Percentiles rank a stretch among this genome's conserved stretches.
Conservation (phyloP, 2,888 invertebrate species). For the Chorisops tibialis region DNA sequence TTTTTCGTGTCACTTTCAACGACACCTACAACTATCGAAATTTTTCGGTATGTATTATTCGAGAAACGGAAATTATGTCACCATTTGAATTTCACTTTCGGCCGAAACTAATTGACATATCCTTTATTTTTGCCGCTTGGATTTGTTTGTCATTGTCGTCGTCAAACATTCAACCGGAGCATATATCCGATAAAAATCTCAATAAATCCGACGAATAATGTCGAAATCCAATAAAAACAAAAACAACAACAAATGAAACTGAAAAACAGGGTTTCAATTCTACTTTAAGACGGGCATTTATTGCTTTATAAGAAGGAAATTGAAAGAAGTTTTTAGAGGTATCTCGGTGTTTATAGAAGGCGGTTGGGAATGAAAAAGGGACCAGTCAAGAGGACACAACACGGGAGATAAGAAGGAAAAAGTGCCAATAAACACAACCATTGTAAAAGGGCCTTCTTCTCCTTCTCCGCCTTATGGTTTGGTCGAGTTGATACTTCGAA, state of each 20-base stretch:
- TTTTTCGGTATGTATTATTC: background rate
- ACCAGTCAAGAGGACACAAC: background rate
- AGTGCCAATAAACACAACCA: background rate
- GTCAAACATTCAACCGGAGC: too few relatives aligned
- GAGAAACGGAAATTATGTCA: too few relatives aligned
- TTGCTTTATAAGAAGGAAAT: too few relatives aligned
- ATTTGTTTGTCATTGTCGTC: too few relatives aligned
- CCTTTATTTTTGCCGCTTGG: slow-evolving; percentile 6
- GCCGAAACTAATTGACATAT: slow-evolving; percentile 25
- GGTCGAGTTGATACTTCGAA: background rate
- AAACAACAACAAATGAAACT: too few relatives aligned
- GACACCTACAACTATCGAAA: background rate
- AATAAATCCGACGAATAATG: too few relatives aligned
- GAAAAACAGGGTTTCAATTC: too few relatives aligned
- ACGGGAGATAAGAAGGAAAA: background rate
- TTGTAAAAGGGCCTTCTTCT: background rate
- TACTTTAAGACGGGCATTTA: too few relatives aligned
- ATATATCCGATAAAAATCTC: too few relatives aligned
- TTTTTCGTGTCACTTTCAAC: background rate
- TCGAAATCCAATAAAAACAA: too few relatives aligned
- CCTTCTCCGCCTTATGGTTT: background rate
- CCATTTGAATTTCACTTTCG: too few relatives aligned
- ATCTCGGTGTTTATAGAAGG: background rate
- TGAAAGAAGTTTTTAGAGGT: background rate
- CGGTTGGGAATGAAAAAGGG: background rate